Evolutionary conservation across 2,888 invertebrate genomes (phyloP).

Genomic region (Trichacis sp.): DNA sequence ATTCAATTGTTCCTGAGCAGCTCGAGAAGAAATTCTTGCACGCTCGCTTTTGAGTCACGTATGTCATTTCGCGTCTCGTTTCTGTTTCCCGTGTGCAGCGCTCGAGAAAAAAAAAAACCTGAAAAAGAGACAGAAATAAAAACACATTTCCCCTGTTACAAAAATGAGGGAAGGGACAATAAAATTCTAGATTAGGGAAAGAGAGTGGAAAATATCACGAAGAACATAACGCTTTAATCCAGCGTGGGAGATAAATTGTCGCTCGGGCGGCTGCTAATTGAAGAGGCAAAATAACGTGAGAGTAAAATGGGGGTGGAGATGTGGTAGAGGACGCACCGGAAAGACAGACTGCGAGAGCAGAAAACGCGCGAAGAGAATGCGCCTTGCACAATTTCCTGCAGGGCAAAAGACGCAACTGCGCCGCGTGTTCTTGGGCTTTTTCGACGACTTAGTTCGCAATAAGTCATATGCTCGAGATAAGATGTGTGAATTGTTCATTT

Average conservation of each 20-base stretch:
- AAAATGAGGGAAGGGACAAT: slow-evolving; percentile 28
- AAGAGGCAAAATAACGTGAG: slow-evolving; percentile 34
- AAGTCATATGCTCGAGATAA: no score
- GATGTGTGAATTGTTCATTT: no score
- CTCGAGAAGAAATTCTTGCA: background rate
- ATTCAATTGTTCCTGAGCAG: no score
- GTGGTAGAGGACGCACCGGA: slow-evolving; percentile 5
- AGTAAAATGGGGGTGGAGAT: slow-evolving; percentile 25
- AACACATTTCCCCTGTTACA: background rate
- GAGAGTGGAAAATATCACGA: slow-evolving; percentile 44
- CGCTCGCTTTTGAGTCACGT: background rate
- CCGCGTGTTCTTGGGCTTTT: no score
- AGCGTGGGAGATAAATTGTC: slow-evolving; percentile 50
- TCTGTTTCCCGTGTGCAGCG: background rate
- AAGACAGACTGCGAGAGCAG: background rate
- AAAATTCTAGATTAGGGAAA: slow-evolving; percentile 29
- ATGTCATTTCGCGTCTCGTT: slow-evolving; percentile 1
- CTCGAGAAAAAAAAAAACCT: background rate
- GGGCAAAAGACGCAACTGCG: background rate
- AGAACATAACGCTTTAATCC: slow-evolving; percentile 47
- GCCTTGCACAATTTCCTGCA: background rate
- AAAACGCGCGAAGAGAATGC: background rate
- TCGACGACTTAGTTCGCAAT: no score
- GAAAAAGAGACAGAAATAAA: background rate
- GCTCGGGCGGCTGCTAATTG: slow-evolving; percentile 29